Percentiles rank a stretch among this genome's conserved stretches.
Evolutionary conservation across 2,797 vertebrate genomes (phyloP).

Genomic region (Anabacerthia variegaticeps): DNA sequence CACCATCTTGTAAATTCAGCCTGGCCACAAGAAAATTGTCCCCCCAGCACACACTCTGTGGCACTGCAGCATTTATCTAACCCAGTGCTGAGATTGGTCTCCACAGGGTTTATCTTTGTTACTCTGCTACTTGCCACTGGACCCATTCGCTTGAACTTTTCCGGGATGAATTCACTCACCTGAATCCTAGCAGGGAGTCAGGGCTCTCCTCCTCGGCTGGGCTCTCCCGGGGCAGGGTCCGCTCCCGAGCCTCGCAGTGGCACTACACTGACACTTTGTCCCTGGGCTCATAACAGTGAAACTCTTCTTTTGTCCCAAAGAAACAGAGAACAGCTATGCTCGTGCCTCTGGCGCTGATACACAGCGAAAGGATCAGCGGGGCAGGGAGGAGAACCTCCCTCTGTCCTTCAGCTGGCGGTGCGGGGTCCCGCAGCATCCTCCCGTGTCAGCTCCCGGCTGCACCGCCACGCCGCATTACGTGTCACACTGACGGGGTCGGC

Average conservation of each 20-base stretch:
- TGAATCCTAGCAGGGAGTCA: background rate
- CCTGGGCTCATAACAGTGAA: slow-evolving; percentile 23
- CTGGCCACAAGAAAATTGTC: background rate
- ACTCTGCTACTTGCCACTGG: background rate
- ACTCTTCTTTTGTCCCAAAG: slow-evolving; percentile 37
- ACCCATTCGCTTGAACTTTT: background rate
- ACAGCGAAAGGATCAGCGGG: slow-evolving; percentile 5
- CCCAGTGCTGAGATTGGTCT: background rate
- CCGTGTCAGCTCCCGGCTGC: slow-evolving; percentile 9
- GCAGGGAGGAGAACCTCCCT: background rate
- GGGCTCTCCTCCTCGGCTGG: background rate
- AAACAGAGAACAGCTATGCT: slow-evolving; percentile 7
- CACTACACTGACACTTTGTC: slow-evolving; percentile 12
- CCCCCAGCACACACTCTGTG: background rate
- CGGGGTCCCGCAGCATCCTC: slow-evolving; percentile 74
- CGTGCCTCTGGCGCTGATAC: slow-evolving; percentile 43
- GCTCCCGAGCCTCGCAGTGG: background rate
- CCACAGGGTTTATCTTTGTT: background rate
- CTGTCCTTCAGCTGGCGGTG: background rate
- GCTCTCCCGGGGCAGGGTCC: background rate
- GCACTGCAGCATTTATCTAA: background rate
- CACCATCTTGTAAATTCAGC: background rate
- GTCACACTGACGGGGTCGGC: slow-evolving; percentile 77
- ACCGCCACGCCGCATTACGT: slow-evolving; percentile 59
- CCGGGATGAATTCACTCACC: slow-evolving; percentile 44